phyloP scores from a whole-genome alignment of 2,797 vertebrate genomes.

The Cuniculus paca region DNA sequence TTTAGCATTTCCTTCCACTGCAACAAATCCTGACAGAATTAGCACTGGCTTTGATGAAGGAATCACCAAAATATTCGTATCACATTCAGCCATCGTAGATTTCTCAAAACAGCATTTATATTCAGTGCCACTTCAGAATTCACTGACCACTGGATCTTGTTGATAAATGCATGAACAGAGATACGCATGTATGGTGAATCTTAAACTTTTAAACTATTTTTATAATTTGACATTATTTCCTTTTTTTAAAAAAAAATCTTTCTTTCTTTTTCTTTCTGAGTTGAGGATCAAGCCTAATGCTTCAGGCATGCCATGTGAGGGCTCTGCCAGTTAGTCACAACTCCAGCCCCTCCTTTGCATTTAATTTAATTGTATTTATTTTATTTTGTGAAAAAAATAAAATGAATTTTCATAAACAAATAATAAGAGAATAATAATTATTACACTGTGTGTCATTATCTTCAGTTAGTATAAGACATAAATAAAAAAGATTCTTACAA shows the following conservation, averaged over 20 bases:
- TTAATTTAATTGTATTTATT: neutral
- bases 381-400: neutral
- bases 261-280: neutral
- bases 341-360: neutral
- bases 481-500: neutral
- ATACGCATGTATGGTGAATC: neutral
- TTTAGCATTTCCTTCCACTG: conserved; percentile 19
- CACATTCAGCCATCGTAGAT: conserved; percentile 1
- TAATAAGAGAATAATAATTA: neutral
- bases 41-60: conserved; percentile 13
- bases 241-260: neutral
- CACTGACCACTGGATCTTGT: neutral
- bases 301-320: too few relatives aligned
- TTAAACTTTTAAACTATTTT: neutral
- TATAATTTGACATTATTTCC: neutral
- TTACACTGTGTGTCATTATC: neutral
- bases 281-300: neutral
- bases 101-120: conserved; percentile 28
- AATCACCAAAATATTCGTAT: conserved; percentile 14
- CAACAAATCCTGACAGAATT: conserved; percentile 17
- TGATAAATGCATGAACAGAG: neutral
- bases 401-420: neutral
- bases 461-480: neutral
- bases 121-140: neutral
- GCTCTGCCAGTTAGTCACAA: neutral